phyloP scores from a whole-genome alignment of 1,140 invertebrate genomes.

The Ectropis grisescens region DNA sequence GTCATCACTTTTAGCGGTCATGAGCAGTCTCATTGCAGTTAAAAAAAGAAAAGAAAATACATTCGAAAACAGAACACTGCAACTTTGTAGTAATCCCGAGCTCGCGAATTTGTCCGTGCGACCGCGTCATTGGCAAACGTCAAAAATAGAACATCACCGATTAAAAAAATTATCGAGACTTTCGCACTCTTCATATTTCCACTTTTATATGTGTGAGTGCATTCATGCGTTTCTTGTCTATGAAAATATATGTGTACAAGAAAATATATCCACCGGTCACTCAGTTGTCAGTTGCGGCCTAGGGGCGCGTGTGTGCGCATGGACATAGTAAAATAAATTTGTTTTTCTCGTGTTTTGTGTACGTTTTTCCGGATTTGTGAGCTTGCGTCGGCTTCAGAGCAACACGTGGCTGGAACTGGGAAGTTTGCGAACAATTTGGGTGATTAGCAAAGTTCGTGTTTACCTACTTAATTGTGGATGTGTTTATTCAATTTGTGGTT shows the following conservation, averaged over 20 bases:
- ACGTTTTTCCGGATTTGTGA: not conserved
- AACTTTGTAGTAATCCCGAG: too few relatives aligned
- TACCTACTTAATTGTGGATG: constrained; percentile 8
- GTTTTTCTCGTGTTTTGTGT: constrained; percentile 21
- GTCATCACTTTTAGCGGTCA: too few relatives aligned
- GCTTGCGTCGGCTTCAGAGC: constrained; percentile 14
- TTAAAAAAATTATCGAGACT: constrained; percentile 9
- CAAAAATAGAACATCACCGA: constrained; percentile 15
- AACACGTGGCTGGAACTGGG: constrained; percentile 33
- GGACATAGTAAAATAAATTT: constrained; percentile 20
- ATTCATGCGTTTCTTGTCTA: constrained; percentile 37
- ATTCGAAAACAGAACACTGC: too few relatives aligned
- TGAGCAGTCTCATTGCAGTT: too few relatives aligned
- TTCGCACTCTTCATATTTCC: constrained; percentile 10
- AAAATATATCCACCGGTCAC: constrained; percentile 33
- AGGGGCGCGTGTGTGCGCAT: constrained; percentile 29
- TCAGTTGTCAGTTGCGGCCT: constrained; percentile 52
- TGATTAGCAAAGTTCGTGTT: constrained; percentile 18
- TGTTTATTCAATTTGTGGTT: constrained; percentile 4
- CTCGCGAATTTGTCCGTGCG: too few relatives aligned
- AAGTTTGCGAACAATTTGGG: constrained; percentile 25
- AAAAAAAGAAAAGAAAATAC: too few relatives aligned
- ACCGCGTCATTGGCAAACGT: constrained; percentile 11
- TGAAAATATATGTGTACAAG: constrained; percentile 53
- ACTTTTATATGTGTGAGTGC: constrained; percentile 23